Base-by-base conservation (phyloP, 2,797 vertebrate genomes). In the Chrysocyon brachyurus region DNA sequence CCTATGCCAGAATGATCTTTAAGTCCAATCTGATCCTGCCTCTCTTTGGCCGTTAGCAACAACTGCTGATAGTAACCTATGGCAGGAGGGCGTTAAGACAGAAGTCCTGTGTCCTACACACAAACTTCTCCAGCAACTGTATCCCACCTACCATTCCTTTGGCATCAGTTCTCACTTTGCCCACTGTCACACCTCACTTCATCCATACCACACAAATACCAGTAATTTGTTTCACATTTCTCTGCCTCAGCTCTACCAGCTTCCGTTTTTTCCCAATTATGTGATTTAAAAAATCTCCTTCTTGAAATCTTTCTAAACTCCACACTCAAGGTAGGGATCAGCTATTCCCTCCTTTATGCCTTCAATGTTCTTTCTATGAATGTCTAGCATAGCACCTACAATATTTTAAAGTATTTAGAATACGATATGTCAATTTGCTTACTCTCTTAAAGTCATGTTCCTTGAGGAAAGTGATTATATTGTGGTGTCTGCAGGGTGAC, bases 301-400 rank as follows among this genome's bases (percentile, higher is more conserved):
- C 61, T 28, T 56, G 15, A 86, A 91, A 89, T 17, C 46, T 83
- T 89, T 61, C 63, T 81, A 61, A 93, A 95, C 1, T 57, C 64
- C 49, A 73, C 26, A 33, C 54, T 73, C 0, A 3, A 28, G 66
- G 31, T 36, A 81, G 9, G 63, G 19, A 66, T 81, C 49, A 82
- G 59, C 36, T 78, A 83, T 24, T 87, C 14, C 6, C 54, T 56
- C 49, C 79, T 46, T 22, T 33, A 89, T 89, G 46, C 7, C 22
- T 87, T 92, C 28, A 49, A 4, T 52, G 16, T 56, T 68, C 57
- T 90, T 49, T 57, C 19, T 28, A 6, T 49, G 9, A 52, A 5
- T 52, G 12, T 87, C 22, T 87, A 57, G 54, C 5, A 82, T 12
- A 72, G n/a, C 22, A 75, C 12, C 2, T 17, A 75, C 21, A 57